Evolutionary conservation across 92 coral and sea anemone species (phyloP), one percentile per base, ranked within the genome.

Genomic region (Zoanthus solanderi): DNA sequence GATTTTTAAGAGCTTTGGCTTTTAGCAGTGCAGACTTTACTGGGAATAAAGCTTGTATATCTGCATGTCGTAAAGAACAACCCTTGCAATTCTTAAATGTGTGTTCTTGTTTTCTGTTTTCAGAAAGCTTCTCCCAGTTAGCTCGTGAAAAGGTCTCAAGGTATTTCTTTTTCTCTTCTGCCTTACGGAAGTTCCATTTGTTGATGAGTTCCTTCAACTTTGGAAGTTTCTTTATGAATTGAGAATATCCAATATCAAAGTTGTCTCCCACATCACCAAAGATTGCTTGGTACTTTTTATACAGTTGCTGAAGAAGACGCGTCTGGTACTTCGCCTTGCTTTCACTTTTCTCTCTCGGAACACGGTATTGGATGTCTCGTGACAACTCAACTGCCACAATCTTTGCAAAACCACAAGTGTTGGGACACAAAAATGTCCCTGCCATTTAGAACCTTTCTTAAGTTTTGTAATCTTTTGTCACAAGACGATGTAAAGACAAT

Each of bases 401-500:
- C 66, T 83, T 91, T 16, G 85, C 94, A 68, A 91, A 91, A 48
- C 93, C 93, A 61, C 92, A 91, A 60, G 93, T 88, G 65, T 83
- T 89, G 47, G 92, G 94, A 74, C 87, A 92, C 31, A 92, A 76
- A 92, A 89, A 89, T 89, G 92, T 75, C 73, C 90, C 90, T 84
- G 92, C 82, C 92, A 91, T 91, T 52, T 6, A 32, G 72, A 75
- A 46, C 67, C 17, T 78, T 73, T 12, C 89, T 77, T 7, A 85
- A 56, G 67, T 60, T n/a, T 14, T 16, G 67, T 14, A 5, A 60
- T 14, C 23, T 60, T 60, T 60, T 47, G 52, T 47, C 6, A 17
- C 17, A 60, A 60, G 17, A 60, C 30, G 7, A 57, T 57, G 12
- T 9, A 0, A 57, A 1, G 18, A n/a, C 29, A 60, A 60, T 60